Evolutionary conservation across 2,888 invertebrate species (phyloP), one percentile per base, ranked within the genome.

Genomic region (Neoitamus cyanurus): DNA sequence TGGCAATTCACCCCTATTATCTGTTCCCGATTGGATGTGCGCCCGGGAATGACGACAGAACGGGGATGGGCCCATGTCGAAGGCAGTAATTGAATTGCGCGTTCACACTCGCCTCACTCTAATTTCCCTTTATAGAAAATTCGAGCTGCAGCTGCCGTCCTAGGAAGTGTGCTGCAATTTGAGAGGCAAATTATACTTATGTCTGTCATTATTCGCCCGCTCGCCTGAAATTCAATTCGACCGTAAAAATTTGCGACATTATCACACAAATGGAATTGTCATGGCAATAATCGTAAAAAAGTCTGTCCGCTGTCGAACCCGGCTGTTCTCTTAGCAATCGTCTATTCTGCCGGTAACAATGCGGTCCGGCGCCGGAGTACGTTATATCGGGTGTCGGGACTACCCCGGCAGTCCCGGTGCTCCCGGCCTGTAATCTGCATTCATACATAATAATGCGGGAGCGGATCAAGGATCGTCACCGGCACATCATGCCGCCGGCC

Each of bases 181-280:
- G 25, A 37, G 42, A 37, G 37, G 25, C 20, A 75, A 75, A 75
- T 42, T 75, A 75, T 25, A 75, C 75, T 75, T 75, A 42, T 28
- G 75, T 75, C 75, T 75, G n/a, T 75, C 75, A 75, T 75, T 75
- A 75, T 7, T 58, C 25, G 58, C 9, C 5, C 31, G 31, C 73
- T 73, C 48, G 30, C 28, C 30, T 78, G 58, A 78, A 78, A 78
- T 78, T 78, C 78, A 78, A 78, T 78, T 78, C 78, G 78, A 34
- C 58, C 78, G 78, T 78, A 78, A 78, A 78, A 78, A 46, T 58
- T 78, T 78, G 48, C 48, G 34, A 78, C 78, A 78, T 78, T 78
- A 78, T 78, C 58, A 78, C 78, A 48, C 58, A 78, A 78, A 78
- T 78, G 78, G 78, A 78, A 78, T 78, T 48, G 78, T 78, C 48